A percentile compares a stretch with the other conserved stretches of the same genome.
These are phyloP conservation scores for Scaptomyza graminum DNA, from an alignment of 1,140 invertebrate genomes.

Conservation along the genomic window DNA sequence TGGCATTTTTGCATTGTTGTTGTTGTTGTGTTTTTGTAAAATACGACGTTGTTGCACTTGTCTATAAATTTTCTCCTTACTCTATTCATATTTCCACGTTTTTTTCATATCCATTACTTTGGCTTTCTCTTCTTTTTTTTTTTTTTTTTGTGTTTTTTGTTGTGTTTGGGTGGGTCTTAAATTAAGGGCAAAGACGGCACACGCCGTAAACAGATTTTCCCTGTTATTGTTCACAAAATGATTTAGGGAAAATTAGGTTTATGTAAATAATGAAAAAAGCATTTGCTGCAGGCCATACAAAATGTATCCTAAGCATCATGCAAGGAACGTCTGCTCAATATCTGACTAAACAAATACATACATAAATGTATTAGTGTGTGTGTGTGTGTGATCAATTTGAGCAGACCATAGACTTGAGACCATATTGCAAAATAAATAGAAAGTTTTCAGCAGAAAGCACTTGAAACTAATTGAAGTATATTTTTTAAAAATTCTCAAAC, in stretches of 20 bases:
- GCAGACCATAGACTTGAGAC: conserved; percentile 40
- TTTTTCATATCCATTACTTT: conserved; percentile 26
- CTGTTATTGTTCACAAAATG: conserved; percentile 81
- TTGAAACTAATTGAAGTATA: background rate
- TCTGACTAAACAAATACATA: background rate
- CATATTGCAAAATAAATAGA: conserved; percentile 54
- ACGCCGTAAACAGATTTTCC: conserved; percentile 76
- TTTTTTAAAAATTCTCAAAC: background rate
- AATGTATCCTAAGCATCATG: conserved; percentile 28
- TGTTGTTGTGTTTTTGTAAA: conserved; percentile 24
- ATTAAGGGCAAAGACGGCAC: conserved; percentile 45
- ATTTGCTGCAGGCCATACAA: conserved; percentile 59
- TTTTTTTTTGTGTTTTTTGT: conserved; percentile 37
- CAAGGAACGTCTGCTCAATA: conserved; percentile 1
- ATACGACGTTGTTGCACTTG: conserved; percentile 54
- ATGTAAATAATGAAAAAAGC: conserved; percentile 78
- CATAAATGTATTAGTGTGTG: background rate
- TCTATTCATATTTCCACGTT: conserved; percentile 10
- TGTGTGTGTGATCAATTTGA: conserved; percentile 63
- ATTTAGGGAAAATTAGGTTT: conserved; percentile 83
- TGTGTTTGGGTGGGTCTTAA: conserved; percentile 9
- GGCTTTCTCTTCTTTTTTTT: conserved; percentile 5
- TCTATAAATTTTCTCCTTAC: conserved; percentile 67
- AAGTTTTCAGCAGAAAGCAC: background rate
- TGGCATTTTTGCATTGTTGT: conserved; percentile 36